A percentile compares a stretch with the other conserved stretches of the same genome.
Evolutionary conservation across 2,797 vertebrate species (phyloP).

Genomic region (Micropoecilia bifurca): DNA sequence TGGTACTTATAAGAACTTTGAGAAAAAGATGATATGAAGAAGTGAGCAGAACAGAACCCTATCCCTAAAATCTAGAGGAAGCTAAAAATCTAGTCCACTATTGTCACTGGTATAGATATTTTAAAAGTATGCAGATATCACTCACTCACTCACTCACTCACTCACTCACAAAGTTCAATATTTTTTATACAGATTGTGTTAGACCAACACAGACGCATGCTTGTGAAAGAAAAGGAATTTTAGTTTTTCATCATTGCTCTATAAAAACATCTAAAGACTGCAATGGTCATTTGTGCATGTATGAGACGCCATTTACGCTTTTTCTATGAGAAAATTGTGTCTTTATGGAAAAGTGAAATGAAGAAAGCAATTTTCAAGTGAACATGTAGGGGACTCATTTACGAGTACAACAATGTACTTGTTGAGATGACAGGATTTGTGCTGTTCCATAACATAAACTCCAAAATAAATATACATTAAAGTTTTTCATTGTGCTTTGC

Average conservation of each 20-base stretch:
- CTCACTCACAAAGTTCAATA: not conserved
- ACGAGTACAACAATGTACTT: not conserved
- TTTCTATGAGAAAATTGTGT: no score
- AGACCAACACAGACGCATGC: not conserved
- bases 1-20: conserved; percentile 64
- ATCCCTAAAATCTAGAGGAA: conserved; percentile 7
- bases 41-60: conserved; percentile 43
- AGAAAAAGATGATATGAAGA: conserved; percentile 55
- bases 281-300: not conserved
- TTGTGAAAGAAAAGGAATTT: not conserved
- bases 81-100: conserved; percentile 8
- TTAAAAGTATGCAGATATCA: not conserved
- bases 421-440: not conserved
- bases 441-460: not conserved
- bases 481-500: not conserved
- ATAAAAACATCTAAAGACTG: not conserved
- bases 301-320: not conserved
- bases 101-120: not conserved
- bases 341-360: not conserved
- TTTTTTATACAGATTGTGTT: not conserved
- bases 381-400: not conserved
- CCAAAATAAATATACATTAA: not conserved
- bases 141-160: no score
- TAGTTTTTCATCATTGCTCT: not conserved
- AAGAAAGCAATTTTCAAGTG: not conserved